Base-by-base conservation (phyloP, 2,888 invertebrate genomes). In the Calephelis perditalis region DNA sequence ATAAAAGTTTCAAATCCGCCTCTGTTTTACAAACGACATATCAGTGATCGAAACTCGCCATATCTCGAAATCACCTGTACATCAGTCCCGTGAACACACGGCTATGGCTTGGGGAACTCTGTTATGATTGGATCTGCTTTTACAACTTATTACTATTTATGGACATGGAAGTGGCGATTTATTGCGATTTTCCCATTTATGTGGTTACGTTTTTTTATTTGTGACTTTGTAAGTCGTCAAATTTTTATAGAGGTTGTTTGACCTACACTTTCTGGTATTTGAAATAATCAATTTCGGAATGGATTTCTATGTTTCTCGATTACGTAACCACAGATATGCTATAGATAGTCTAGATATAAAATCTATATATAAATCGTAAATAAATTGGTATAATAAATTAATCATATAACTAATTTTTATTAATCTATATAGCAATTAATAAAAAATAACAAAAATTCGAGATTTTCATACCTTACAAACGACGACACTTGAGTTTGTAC, bases 11-110 rank as follows among this genome's bases (percentile, higher is more conserved):
- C 6, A 57, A 57, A 37, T 78, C 67, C 77, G 61, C 10, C 70
- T 74, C 81, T 74, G 75, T 47, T 8, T 44, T 62, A 65, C 67
- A 68, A 68, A 73, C 75, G 80, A 83, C 83, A 83, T 77, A 73
- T 73, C 75, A 72, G 76, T 77, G 73, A 77, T 76, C 67, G 71
- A 72, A 69, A 68, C 64, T 64, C 63, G 69, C 71, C 69, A 65
- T 72, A 76, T 71, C 71, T 61, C 62, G 55, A 63, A 65, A 70
- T 68, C 67, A 65, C 67, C 65, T 57, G 62, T 63, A 62, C 62
- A 57, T 67, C 63, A 61, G 61, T 58, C 37, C 66, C 68, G 63
- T 66, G 78, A 82, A 81, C 75, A 67, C 60, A 36, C 49, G 57
- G 59, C 65, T 67, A 58, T 61, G 65, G 62, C 63, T 65, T 64